These are phyloP conservation scores for Dissostichus mawsoni DNA, from an alignment of 2,113 vertebrate genomes.

Conservation along the genomic window DNA sequence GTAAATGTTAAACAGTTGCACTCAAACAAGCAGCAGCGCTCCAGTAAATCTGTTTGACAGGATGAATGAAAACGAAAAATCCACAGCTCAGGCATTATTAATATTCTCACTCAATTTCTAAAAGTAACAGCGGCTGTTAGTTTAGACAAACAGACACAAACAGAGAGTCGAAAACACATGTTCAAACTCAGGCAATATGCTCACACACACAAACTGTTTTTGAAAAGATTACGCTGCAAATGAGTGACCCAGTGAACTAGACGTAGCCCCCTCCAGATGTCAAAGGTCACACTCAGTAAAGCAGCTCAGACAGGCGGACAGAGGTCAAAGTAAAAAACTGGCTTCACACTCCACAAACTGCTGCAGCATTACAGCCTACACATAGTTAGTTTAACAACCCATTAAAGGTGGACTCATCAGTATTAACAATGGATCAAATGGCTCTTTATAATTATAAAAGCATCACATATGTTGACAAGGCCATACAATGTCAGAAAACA, in stretches of 20 bases:
- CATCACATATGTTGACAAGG: neutral
- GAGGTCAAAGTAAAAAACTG: conserved; percentile 46
- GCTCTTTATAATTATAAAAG: neutral
- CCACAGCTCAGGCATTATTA: conserved; percentile 32
- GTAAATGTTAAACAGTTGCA: conserved; percentile 33
- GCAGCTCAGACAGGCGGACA: conserved; percentile 51
- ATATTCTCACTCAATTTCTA: conserved; percentile 35
- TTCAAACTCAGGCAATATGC: neutral
- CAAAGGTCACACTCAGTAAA: conserved; percentile 56
- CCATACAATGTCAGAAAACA: no score
- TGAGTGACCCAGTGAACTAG: conserved; percentile 67
- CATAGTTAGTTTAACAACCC: neutral
- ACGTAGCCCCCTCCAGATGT: conserved; percentile 63
- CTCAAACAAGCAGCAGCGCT: conserved; percentile 11
- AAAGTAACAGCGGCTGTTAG: neutral
- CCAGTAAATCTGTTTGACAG: conserved; percentile 42
- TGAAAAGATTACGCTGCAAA: conserved; percentile 61
- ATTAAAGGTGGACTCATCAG: neutral
- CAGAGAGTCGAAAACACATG: neutral
- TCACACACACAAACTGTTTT: conserved; percentile 1
- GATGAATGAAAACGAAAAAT: conserved; percentile 42
- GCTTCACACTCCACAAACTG: conserved; percentile 21
- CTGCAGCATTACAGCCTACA: neutral
- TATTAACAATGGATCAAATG: neutral
- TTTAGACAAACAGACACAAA: neutral